Base-by-base conservation (phyloP, 2,113 vertebrate species). In the Glaucidium brasilianum region DNA sequence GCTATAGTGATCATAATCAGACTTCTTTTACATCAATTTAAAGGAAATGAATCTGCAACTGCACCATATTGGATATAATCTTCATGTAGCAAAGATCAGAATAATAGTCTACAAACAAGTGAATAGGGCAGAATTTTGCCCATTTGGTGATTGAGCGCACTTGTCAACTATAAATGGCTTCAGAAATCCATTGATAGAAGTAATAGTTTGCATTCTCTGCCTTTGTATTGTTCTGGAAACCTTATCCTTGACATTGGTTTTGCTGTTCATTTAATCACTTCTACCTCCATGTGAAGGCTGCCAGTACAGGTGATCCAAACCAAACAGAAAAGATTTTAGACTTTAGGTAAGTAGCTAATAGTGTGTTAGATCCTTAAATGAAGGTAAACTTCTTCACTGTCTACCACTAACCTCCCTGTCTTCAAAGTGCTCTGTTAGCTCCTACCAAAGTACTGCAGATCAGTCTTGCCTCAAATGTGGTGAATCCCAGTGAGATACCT, bases 101-200 rank as follows among this genome's bases (percentile, higher is more conserved):
- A 47, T 63, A 56, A 63, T 6, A 5, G 3, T 55, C n/a, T 67
- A 78, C 26, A 90, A 79, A 75, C 2, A 62, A 67, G 82, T 45
- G 9, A 71, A 37, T 4, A 77, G 12, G 29, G 69, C 39, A 76
- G 30, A 47, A 45, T 49, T 80, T 72, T 95, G 17, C 12, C 27
- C 0, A 0, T 37, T 79, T 29, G 32, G 45, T 62, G 10, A 16
- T 0, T 85, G 27, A 81, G 9, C 6, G 66, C 5, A 68, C 30
- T 53, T 73, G 14, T 34, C 43, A 76, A 60, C 4, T 35, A 6
- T 7, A 59, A 59, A 55, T 20, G 15, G 6, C 6, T 47, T 79
- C 47, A 67, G 23, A 75, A 78, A 62, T 9, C n/a, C n/a, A 78
- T 22, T 12, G 14, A 64, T 27, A 7, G n/a, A 83, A 75, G 37